These are phyloP conservation scores for Spodoptera picta DNA, from an alignment of 2,888 invertebrate species.

Conservation along the genomic window DNA sequence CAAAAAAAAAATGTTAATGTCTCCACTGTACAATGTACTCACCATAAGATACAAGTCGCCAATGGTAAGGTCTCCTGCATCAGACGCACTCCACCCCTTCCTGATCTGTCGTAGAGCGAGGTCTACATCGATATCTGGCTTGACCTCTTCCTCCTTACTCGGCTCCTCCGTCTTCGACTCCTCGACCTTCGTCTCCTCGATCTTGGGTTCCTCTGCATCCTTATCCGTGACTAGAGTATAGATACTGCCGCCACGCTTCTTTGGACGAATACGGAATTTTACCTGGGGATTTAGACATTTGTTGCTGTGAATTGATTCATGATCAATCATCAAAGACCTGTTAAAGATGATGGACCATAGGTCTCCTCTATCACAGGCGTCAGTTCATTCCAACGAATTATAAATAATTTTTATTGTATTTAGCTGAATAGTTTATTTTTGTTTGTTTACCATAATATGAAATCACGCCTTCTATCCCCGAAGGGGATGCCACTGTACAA, in stretches of 20 bases:
- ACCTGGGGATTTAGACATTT: constrained; percentile 59
- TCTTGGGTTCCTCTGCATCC: constrained; percentile 59
- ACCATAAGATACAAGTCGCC: constrained; percentile 97
- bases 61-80: constrained; percentile 94
- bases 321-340: too few relatives aligned
- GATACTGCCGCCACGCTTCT: constrained; percentile 79
- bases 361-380: too few relatives aligned
- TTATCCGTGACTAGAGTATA: constrained; percentile 77
- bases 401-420: too few relatives aligned
- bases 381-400: too few relatives aligned
- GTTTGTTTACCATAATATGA: too few relatives aligned
- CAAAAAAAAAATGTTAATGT: too few relatives aligned
- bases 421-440: too few relatives aligned
- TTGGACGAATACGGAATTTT: constrained; percentile 81
- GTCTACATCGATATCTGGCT: constrained; percentile 76
- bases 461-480: too few relatives aligned
- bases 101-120: constrained; percentile 81
- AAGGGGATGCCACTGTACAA: too few relatives aligned
- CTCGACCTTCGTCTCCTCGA: constrained; percentile 55
- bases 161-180: constrained; percentile 60
- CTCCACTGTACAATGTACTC: constrained; percentile 64
- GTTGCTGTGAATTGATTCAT: too few relatives aligned
- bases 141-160: constrained; percentile 57
- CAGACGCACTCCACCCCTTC: constrained; percentile 93
- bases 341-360: too few relatives aligned